Conservation (phyloP, 2,797 vertebrate species). For the Coluber constrictor region DNA sequence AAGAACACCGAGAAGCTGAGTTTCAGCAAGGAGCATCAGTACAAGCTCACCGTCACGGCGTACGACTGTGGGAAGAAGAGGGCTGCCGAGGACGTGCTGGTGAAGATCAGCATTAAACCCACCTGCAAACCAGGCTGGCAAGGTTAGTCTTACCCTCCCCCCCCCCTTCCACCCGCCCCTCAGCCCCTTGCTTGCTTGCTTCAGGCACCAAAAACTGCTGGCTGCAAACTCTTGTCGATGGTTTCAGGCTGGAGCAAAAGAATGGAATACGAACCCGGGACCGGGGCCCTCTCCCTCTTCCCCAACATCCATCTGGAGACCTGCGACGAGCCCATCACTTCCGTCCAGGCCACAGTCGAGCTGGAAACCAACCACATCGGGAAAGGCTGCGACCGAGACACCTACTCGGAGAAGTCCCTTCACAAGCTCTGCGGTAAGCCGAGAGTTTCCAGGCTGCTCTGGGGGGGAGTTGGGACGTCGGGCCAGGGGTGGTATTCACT, state of each 20-base stretch:
- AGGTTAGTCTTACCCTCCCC: constrained; percentile 71
- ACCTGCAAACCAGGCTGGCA: constrained; percentile 96
- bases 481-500: no score
- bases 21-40: constrained; percentile 90
- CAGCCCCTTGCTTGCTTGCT: neutral
- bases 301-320: constrained; percentile 91
- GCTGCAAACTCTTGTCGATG: neutral
- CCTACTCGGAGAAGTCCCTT: constrained; percentile 95
- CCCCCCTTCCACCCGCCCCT: accelerated
- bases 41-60: constrained; percentile 93
- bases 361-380: constrained; percentile 96
- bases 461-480: no score
- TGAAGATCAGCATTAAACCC: constrained; percentile 94
- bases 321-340: constrained; percentile 88
- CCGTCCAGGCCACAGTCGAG: constrained; percentile 82
- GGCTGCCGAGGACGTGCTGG: constrained; percentile 89
- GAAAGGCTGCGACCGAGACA: constrained; percentile 96
- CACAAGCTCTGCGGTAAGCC: constrained; percentile 92
- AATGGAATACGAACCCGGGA: constrained; percentile 95
- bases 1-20: constrained; percentile 94
- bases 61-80: constrained; percentile 97
- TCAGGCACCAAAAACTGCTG: accelerated
- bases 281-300: constrained; percentile 89
- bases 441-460: neutral
- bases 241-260: constrained; percentile 88